Evolutionary conservation across 2,797 vertebrate species (phyloP), one percentile per base, ranked within the genome.

Genomic region (Phrynocephalus forsythii): DNA sequence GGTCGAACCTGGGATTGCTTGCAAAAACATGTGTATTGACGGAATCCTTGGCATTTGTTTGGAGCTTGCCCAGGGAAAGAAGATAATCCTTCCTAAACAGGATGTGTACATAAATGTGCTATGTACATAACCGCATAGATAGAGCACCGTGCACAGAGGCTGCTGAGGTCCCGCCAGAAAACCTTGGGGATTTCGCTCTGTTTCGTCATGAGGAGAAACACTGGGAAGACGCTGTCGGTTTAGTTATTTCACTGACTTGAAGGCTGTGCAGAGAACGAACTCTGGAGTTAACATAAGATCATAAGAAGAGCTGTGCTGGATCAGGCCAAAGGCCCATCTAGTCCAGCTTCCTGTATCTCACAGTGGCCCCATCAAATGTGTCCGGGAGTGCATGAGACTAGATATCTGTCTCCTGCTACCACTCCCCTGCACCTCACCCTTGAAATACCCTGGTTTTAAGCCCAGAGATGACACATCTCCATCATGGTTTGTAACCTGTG

Each of bases 21-120:
- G 28, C 79, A 89, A 82, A 86, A 52, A 33, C 1, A 0, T 71
- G 16, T 38, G 38, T 95, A 94, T 92, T 94, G 92, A 93, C 91
- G 86, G 83, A 92, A 92, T 85, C 86, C 76, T 79, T 92, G 86
- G 85, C 80, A 91, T 91, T 92, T 94, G 91, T 94, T 92, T 93
- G 89, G 28, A 76, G 89, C 91, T 89, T 89, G 88, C 90, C 90
- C 92, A 30, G 33, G 82, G 63, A 86, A 94, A 89, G 92, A 86
- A 91, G 87, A 93, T 93, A 93, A 94, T 93, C 86, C 87, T 91
- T 92, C 87, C 89, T 87, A 93, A 95, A 90, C 84, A 90, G 84
- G 6, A 15, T 24, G 22, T 26, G 33, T n/a, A 44, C 44, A 56
- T 93, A 28, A 68, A 68, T 63, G 60, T 63, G 60, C 20, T 68